Conservation (phyloP, 2,113 vertebrate species). For the Barnardius zonarius region DNA sequence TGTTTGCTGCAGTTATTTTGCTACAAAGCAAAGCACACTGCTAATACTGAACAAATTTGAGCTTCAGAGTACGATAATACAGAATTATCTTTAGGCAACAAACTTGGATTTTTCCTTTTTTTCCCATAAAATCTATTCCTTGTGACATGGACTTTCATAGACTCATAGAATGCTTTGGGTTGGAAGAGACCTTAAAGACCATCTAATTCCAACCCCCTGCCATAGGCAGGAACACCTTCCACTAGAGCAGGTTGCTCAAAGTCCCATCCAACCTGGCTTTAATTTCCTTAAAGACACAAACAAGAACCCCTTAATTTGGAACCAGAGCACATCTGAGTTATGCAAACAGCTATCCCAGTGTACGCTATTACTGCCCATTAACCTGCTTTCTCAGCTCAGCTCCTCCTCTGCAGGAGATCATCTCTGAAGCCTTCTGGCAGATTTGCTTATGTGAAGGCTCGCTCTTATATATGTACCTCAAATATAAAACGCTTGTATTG, state of each 20-base stretch:
- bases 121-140: not conserved
- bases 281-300: not conserved
- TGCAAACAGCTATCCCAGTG: not conserved
- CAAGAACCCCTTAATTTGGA: not conserved
- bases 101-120: not conserved
- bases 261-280: not conserved
- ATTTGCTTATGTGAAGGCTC: not conserved
- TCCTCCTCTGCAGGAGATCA: not conserved
- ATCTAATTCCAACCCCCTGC: not conserved
- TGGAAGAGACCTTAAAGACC: not conserved
- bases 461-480: not conserved
- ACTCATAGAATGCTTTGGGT: not conserved
- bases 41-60: not conserved
- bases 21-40: not conserved
- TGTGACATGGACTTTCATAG: fast-evolving
- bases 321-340: not conserved
- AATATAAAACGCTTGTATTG: not conserved
- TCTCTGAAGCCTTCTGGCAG: not conserved
- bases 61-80: not conserved
- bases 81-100: not conserved
- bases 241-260: not conserved
- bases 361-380: not conserved
- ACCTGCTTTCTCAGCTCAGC: not conserved
- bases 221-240: not conserved
- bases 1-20: not conserved